These are phyloP conservation scores for Dicentrarchus labrax DNA, from an alignment of 2,113 vertebrate genomes.

Conservation along the genomic window DNA sequence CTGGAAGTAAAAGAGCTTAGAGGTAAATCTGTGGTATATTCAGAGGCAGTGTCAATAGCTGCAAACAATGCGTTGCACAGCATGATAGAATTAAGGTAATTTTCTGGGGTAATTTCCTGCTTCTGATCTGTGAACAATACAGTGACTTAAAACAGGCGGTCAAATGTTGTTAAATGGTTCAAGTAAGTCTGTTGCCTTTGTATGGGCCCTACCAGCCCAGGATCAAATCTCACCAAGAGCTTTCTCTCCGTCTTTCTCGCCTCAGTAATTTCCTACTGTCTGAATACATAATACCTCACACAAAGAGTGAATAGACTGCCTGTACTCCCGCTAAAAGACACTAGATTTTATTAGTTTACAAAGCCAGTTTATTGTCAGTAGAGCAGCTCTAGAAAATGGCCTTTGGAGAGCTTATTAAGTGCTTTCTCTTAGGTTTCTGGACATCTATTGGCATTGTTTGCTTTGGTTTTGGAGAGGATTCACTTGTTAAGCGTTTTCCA, in stretches of 20 bases:
- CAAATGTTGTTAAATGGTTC: slow-evolving; percentile 25
- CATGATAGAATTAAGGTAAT: slow-evolving; percentile 19
- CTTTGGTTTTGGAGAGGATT: slow-evolving; percentile 40
- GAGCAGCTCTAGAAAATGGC: slow-evolving; percentile 25
- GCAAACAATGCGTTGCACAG: slow-evolving; percentile 8
- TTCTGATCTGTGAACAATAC: slow-evolving; percentile 30
- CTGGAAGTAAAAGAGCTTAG: slow-evolving; percentile 20
- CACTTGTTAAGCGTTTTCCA: slow-evolving; percentile 54
- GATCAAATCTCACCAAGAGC: slow-evolving; percentile 41
- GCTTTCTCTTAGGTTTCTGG: slow-evolving; percentile 6
- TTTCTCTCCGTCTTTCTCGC: slow-evolving; percentile 31
- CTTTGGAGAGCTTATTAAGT: slow-evolving; percentile 16
- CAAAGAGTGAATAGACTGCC: slow-evolving; percentile 56
- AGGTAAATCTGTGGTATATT: slow-evolving; percentile 40
- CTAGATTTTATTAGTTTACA: slow-evolving; percentile 54
- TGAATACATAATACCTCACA: slow-evolving; percentile 42
- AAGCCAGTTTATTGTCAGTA: slow-evolving; percentile 46
- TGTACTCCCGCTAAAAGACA: slow-evolving; percentile 36
- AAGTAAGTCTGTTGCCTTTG: slow-evolving; percentile 46
- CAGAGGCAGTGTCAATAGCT: slow-evolving; percentile 13
- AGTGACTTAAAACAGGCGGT: slow-evolving; percentile 34
- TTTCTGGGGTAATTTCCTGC: slow-evolving; percentile 34
- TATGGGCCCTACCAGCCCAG: slow-evolving; percentile 12
- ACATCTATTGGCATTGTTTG: slow-evolving; percentile 18
- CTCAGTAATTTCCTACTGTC: slow-evolving; percentile 41